These are phyloP conservation scores for Sebastes kiyomatsui DNA, from an alignment of 2,797 vertebrate species.

Conservation along the genomic window DNA sequence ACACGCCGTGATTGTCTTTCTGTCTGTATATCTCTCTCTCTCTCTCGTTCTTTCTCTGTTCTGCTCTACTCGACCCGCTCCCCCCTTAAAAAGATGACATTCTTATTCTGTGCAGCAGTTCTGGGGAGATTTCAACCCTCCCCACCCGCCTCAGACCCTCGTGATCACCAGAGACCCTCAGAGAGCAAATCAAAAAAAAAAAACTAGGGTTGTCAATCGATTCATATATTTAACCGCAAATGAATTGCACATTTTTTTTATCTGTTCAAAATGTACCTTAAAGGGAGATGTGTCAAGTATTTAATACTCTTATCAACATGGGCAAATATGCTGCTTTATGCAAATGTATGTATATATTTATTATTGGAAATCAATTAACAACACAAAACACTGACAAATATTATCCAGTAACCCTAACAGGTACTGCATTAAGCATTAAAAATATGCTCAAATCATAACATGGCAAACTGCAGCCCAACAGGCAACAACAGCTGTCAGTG, in stretches of 20 bases:
- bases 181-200: not conserved
- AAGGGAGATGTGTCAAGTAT: not conserved
- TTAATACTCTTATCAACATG: too few species aligned
- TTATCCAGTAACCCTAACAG: too few species aligned
- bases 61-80: conserved; percentile 1
- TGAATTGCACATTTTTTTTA: too few species aligned
- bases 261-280: not conserved
- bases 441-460: too few species aligned
- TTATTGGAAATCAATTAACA: too few species aligned
- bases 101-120: conserved; percentile 45
- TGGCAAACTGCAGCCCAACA: too few species aligned
- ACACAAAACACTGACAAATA: too few species aligned
- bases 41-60: conserved; percentile 1
- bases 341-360: too few species aligned
- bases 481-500: too few species aligned
- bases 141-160: conserved; percentile 6
- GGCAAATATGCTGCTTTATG: too few species aligned
- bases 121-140: conserved; percentile 38
- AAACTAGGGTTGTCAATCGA: not conserved
- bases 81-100: conserved; percentile 39
- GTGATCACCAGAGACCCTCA: not conserved
- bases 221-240: not conserved
- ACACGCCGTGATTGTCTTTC: conserved; percentile 4
- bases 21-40: not conserved
- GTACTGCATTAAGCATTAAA: too few species aligned